Base-by-base conservation (phyloP, 2,797 vertebrate species). In the Rhinophrynus dorsalis region DNA sequence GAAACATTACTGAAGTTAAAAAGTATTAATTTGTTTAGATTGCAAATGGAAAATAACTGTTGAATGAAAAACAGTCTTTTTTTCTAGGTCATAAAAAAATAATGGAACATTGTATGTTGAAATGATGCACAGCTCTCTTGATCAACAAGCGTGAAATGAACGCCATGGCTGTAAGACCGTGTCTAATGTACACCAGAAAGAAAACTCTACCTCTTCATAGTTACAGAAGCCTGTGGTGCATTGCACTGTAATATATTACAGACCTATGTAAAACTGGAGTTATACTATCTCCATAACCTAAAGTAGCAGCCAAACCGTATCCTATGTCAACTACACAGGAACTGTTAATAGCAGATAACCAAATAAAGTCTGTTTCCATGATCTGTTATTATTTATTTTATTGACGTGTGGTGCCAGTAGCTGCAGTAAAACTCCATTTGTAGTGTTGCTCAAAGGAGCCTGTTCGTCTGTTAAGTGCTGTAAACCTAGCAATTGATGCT, bases 141-240 rank as follows among this genome's bases (percentile, higher is more conserved):
- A 64, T 71, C 51, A 71, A 29, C 38, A 56, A 61, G 59, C 59
- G 32, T 71, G 40, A 71, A 71, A 71, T 71, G 24, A 21, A 42
- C 52, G 37, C 29, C 44, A 50, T 37, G 17, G 32, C 32, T 51
- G 4, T 38, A 51, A 29, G 35, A 65, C 52, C 68, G 51, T 58
- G 20, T 21, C 44, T 72, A 58, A 65, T 58, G 33, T 29, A 58
- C 35, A 57, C 59, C 68, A 71, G 68, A 56, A 64, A 33, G 57
- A 56, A 37, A 18, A 13, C 32, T 44, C 54, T 15, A 30, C 54
- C 33, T 69, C 42, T 60, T 29, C 35, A 51, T 60, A 50, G 56
- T 50, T 58, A 50, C 66, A 3, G 50, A 59, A 60, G 33, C 45
- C 45, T 40, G 13, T 24, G 60, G 66, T 40, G 13, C 26, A 33